phyloP scores from a whole-genome alignment of 2,113 vertebrate genomes.

The Myotis lucifugus region DNA sequence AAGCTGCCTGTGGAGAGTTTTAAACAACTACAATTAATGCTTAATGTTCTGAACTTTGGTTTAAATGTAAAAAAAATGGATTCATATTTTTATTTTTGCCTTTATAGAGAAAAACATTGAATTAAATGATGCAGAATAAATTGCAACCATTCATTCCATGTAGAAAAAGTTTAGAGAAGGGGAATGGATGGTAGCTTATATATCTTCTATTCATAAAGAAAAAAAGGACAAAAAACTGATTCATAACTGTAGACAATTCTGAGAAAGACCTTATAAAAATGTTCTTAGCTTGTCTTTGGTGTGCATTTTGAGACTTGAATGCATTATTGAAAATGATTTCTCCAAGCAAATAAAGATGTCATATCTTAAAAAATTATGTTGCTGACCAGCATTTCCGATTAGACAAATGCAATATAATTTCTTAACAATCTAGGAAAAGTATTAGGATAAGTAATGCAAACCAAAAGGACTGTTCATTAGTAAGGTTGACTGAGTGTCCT shows the following conservation, averaged over 20 bases:
- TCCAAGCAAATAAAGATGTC: constrained; percentile 51
- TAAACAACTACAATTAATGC: constrained; percentile 22
- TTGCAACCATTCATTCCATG: background rate
- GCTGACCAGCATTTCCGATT: background rate
- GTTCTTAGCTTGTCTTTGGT: constrained; percentile 17
- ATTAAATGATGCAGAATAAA: constrained; percentile 52
- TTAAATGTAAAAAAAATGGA: constrained; percentile 3
- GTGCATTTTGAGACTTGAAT: constrained; percentile 10
- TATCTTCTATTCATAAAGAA: constrained; percentile 38
- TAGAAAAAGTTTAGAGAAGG: background rate
- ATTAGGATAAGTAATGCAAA: constrained; percentile 49
- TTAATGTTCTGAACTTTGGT: background rate
- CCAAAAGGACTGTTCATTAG: constrained; percentile 8
- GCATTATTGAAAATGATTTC: constrained; percentile 61
- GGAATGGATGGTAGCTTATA: background rate
- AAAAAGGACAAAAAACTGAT: background rate
- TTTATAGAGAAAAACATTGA: constrained; percentile 47
- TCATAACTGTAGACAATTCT: constrained; percentile 48
- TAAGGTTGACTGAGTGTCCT: background rate
- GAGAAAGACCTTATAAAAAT: constrained; percentile 48
- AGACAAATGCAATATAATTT: constrained; percentile 12
- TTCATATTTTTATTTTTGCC: constrained; percentile 15
- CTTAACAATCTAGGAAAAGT: constrained; percentile 60
- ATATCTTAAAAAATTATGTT: constrained; percentile 69
- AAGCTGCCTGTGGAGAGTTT: background rate